Evolutionary conservation across 2,888 invertebrate genomes (phyloP), one percentile per base, ranked within the genome.

Genomic region (Morpho deidamia): DNA sequence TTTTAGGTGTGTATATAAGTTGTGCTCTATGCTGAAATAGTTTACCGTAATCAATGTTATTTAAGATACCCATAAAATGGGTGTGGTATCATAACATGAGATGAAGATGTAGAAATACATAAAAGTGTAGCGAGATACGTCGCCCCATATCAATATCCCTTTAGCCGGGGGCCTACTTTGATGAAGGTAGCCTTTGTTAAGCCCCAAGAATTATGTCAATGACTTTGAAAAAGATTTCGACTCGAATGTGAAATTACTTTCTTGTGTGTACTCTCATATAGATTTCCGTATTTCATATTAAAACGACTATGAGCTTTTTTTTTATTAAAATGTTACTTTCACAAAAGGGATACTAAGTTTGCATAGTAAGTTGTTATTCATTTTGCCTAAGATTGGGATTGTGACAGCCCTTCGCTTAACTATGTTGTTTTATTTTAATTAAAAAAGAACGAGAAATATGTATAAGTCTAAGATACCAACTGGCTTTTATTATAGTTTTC

Each of bases 141-240:
- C 44, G 35, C 46, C 38, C 46, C 43, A 51, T 38, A 46, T 51
- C 50, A 46, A 55, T 55, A 55, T 50, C 46, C 33, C 46, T 51
- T 55, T 51, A 11, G 42, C 51, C 38, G 14, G 42, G 46, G 49
- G 49, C 41, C 41, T 50, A 42, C 32, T 55, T 40, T 55, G 45
- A 50, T 50, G 40, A 54, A 54, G 49, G 8, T 44, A 45, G 42
- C 42, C 32, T 49, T 44, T 49, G 47, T 55, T 40, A 54, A 44
- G 54, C 33, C 34, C 39, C 35, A 35, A 46, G 32, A 39, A 49
- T 53, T 44, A 53, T 39, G 41, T 42, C 44, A 42, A 45, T 38
- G 12, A 11, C 35, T 40, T 37, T n/a, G 11, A 32, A 11, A 5
- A 39, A 32, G 47, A 11, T 39, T 47, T 32, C 32, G 47, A 47